Base-by-base conservation (phyloP, 1,140 invertebrate genomes). In the Drosophila guanche region DNA sequence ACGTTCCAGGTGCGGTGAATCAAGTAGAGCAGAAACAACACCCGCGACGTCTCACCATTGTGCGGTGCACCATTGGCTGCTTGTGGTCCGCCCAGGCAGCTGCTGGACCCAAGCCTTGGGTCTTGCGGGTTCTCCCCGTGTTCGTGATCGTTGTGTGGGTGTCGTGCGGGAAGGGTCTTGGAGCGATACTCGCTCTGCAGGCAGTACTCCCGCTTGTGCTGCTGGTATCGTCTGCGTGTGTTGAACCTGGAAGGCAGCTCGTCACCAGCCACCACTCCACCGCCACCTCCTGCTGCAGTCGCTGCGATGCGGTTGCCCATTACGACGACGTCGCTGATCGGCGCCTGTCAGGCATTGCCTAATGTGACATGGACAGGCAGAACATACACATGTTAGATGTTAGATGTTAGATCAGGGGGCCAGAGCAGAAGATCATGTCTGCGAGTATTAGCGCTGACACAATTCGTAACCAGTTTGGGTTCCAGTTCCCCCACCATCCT, bases 1-100 rank as follows among this genome's bases (percentile, higher is more conserved):
- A 94, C 92, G 76, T 93, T 94, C 94, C 94, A 95, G n/a, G 94
- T 95, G 71, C 94, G 93, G 65, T 95, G 93, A 71, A 95, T 94
- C 56, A 95, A 92, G 79, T 95, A 94, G 68, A 95, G 91, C 54
- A 95, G 92, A 81, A 94, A 95, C n/a, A 94, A 91, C 3, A 94
- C 92, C 56, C 94, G 91, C 5, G 93, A 93, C 16, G 93, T 93
- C 84, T 94, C 93, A 12, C 89, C 89, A 42, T 60, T 73, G 37
- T 74, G 72, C 40, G 77, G 66, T 20, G 60, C 56, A 12, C 46
- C 43, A 53, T 71, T 84, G 12, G 58, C 20, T 12, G 47, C 59
- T 45, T 65, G 48, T 50, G 37, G 43, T 8, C 16, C 37, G 7
- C 83, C 83, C 42, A 88, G 51, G 51, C 70, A 88, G 42, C 83